These are phyloP conservation scores for Spialia ferax DNA, from an alignment of 2,888 invertebrate genomes.

Conservation along the genomic window DNA sequence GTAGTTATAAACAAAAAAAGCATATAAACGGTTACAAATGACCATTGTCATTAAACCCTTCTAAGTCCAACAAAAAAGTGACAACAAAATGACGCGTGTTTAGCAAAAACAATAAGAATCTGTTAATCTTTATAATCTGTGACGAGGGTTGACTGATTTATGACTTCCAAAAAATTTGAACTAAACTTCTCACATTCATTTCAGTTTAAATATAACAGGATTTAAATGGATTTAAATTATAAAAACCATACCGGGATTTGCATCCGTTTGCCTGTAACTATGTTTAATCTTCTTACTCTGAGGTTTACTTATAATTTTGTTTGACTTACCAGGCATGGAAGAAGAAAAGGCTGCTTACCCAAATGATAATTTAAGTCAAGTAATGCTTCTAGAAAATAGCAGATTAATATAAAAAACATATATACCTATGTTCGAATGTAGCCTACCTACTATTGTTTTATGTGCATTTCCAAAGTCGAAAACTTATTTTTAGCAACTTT, in stretches of 20 bases:
- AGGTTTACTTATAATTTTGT: neutral
- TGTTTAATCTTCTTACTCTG: constrained; percentile 16
- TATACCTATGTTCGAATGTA: too few species aligned
- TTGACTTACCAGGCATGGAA: neutral
- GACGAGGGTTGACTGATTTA: constrained; percentile 45
- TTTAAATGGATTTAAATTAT: constrained; percentile 49
- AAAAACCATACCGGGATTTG: constrained; percentile 24
- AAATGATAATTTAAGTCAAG: neutral
- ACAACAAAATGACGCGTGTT: neutral
- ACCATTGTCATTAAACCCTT: neutral
- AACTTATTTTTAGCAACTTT: too few species aligned
- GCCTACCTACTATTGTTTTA: too few species aligned
- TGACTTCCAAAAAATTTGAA: constrained; percentile 23
- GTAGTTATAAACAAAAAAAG: neutral
- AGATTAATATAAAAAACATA: too few species aligned
- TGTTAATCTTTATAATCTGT: constrained; percentile 44
- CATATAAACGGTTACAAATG: neutral
- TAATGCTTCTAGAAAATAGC: too few species aligned
- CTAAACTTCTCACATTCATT: constrained; percentile 3
- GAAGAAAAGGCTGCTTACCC: neutral
- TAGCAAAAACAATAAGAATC: constrained; percentile 37
- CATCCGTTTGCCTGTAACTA: constrained; percentile 5
- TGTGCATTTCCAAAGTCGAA: too few species aligned
- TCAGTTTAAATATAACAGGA: constrained; percentile 32
- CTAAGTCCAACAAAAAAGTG: constrained; percentile 11